A percentile compares a stretch with the other conserved stretches of the same genome.
phyloP scores from a whole-genome alignment of 1,140 invertebrate genomes.

The Atta texana region DNA sequence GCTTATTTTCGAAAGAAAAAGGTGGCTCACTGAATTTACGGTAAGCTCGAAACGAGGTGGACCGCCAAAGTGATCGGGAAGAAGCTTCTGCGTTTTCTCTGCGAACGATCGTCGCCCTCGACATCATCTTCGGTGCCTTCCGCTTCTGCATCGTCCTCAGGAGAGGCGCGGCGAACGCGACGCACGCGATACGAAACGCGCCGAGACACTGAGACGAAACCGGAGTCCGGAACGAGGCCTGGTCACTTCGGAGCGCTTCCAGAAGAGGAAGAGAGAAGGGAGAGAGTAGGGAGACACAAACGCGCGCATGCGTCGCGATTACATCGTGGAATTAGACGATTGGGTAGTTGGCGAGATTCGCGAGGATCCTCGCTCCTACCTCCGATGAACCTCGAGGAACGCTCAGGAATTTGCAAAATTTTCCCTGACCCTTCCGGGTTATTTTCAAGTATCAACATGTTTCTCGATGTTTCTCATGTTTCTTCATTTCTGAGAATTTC shows the following conservation, averaged over 20 bases:
- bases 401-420: conserved; percentile 29
- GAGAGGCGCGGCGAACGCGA: neutral
- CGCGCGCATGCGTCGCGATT: conserved; percentile 54
- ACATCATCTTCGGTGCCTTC: neutral
- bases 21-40: conserved; percentile 22
- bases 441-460: neutral
- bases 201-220: conserved; percentile 68
- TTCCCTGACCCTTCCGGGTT: neutral
- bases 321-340: conserved; percentile 52
- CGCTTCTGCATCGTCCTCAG: neutral
- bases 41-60: neutral
- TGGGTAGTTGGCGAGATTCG: conserved; percentile 43
- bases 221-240: conserved; percentile 53
- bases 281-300: conserved; percentile 39
- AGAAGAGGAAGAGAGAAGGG: neutral
- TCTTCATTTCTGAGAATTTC: neutral
- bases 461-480: neutral
- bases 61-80: neutral
- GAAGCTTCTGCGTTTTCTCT: neutral
- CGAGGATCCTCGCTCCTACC: conserved; percentile 18
- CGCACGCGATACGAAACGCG: conserved; percentile 60
- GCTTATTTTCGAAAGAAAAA: conserved; percentile 4
- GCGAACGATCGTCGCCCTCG: neutral
- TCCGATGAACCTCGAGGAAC: neutral
- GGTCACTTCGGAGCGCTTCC: conserved; percentile 52